Conservation (phyloP, 2,113 vertebrate genomes). For the Epinephelus fuscoguttatus region DNA sequence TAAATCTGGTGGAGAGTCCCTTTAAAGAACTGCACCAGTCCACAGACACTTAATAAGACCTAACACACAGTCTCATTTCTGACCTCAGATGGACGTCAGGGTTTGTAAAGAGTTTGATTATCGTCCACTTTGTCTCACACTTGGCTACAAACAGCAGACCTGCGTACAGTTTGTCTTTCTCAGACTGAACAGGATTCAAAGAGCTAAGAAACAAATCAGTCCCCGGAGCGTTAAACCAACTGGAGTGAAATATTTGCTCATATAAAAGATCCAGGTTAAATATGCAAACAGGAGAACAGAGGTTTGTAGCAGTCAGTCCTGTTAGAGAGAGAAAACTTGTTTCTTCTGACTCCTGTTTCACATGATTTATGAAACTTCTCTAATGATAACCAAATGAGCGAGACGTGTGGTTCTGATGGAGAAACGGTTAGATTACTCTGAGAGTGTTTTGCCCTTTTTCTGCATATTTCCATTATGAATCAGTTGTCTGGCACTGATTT, state of each 20-base stretch:
- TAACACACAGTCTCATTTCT: background rate
- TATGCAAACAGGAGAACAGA: slow-evolving; percentile 30
- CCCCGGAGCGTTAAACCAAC: background rate
- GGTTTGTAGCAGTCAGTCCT: background rate
- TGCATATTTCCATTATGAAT: slow-evolving; percentile 60
- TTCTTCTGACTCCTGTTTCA: slow-evolving; percentile 14
- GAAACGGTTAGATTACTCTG: background rate
- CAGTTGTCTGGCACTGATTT: slow-evolving; percentile 43
- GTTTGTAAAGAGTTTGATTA: background rate
- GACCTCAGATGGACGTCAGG: background rate
- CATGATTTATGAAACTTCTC: slow-evolving; percentile 6
- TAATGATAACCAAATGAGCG: slow-evolving; percentile 31
- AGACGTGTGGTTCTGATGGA: slow-evolving; percentile 21
- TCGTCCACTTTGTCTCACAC: background rate
- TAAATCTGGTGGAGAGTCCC: background rate
- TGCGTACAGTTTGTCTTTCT: background rate
- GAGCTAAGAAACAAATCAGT: slow-evolving; percentile 34
- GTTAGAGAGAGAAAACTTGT: background rate
- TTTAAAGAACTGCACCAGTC: background rate
- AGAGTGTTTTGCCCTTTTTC: slow-evolving; percentile 36
- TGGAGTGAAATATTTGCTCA: slow-evolving; percentile 2
- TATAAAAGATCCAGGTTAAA: slow-evolving; percentile 28
- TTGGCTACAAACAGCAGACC: background rate
- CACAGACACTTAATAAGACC: background rate
- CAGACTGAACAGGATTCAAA: background rate